These are phyloP conservation scores for Tetramorium bicarinatum DNA, from an alignment of 2,888 invertebrate genomes.

Conservation along the genomic window DNA sequence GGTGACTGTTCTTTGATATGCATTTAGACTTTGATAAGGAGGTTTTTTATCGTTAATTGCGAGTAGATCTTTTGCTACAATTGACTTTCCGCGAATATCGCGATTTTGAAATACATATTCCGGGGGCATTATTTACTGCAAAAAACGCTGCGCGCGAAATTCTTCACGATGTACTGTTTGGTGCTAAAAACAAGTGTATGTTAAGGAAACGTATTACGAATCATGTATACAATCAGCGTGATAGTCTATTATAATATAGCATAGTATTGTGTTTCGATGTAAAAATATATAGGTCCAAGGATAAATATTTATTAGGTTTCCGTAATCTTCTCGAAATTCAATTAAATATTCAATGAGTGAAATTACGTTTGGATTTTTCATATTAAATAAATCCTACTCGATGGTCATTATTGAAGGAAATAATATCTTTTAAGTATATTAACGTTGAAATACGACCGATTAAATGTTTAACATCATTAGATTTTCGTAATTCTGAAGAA, in stretches of 20 bases:
- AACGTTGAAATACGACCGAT: conserved; percentile 18
- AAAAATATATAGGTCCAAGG: conserved; percentile 47
- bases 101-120: conserved; percentile 66
- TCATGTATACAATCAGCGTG: conserved; percentile 61
- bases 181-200: conserved; percentile 31
- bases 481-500: conserved; percentile 14
- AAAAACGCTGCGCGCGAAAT: conserved; percentile 21
- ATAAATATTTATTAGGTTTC: conserved; percentile 9
- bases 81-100: conserved; percentile 48
- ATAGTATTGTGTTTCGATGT: conserved; percentile 45
- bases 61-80: conserved; percentile 48
- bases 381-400: background rate
- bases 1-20: conserved; percentile 66
- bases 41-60: conserved; percentile 54
- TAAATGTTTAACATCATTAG: conserved; percentile 20
- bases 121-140: conserved; percentile 77
- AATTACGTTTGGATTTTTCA: background rate
- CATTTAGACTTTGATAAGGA: conserved; percentile 74
- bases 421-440: conserved; percentile 3
- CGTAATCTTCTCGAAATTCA: conserved; percentile 9
- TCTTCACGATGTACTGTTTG: conserved; percentile 19
- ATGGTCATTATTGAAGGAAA: background rate
- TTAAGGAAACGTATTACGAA: conserved; percentile 38
- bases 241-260: conserved; percentile 55
- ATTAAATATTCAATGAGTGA: background rate